These are phyloP conservation scores for Lucifuga dentata DNA, from an alignment of 2,113 vertebrate genomes.

Conservation along the genomic window DNA sequence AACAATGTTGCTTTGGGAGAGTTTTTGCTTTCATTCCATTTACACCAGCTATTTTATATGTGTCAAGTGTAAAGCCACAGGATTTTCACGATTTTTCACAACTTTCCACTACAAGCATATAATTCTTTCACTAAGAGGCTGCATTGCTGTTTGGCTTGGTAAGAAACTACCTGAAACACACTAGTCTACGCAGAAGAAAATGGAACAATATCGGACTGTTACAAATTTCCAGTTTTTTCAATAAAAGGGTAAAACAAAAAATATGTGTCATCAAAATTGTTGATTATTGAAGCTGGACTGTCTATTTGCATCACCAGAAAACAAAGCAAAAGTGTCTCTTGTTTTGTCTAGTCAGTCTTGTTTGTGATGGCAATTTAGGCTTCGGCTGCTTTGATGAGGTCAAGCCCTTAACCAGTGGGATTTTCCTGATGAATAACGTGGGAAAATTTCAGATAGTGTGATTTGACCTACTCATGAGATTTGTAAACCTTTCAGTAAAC, in stretches of 20 bases:
- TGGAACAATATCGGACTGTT: slow-evolving; percentile 23
- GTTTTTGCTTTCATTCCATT: too few relatives aligned
- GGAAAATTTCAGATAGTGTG: neutral
- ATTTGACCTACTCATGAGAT: neutral
- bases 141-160: slow-evolving; percentile 5
- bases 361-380: neutral
- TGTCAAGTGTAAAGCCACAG: too few relatives aligned
- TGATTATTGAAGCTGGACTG: neutral
- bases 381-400: neutral
- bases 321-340: neutral
- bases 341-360: neutral
- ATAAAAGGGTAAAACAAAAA: slow-evolving; percentile 51
- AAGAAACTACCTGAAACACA: slow-evolving; percentile 24
- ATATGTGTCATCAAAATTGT: neutral
- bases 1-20: too few relatives aligned
- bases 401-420: neutral
- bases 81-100: too few relatives aligned
- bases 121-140: neutral
- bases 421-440: slow-evolving; percentile 19
- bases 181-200: slow-evolving; percentile 40
- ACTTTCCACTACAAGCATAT: neutral
- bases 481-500: neutral
- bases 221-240: slow-evolving; percentile 31
- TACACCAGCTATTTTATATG: neutral
- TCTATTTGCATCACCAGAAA: neutral